A percentile compares a stretch with the other conserved stretches of the same genome.
Evolutionary conservation across 2,113 vertebrate genomes (phyloP).

Genomic region (Lutjanus erythropterus): DNA sequence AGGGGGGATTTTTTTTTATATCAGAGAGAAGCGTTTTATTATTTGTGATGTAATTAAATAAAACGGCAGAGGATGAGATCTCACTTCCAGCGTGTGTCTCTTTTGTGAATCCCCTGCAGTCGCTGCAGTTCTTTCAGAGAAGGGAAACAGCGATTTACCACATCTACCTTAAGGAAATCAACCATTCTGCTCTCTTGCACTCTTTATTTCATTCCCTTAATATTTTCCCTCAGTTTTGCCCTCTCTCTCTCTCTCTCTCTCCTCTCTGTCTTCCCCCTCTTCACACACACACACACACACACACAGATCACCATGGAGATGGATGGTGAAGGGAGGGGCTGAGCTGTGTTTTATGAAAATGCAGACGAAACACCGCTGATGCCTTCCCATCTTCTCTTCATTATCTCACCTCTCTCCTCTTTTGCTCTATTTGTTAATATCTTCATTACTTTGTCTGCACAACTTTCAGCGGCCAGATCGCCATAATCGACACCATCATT

Average conservation of each 20-base stretch:
- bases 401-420: conserved; percentile 16
- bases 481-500: neutral
- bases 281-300: neutral
- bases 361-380: conserved; percentile 11
- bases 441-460: conserved; percentile 5
- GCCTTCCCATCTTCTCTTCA: conserved; percentile 14
- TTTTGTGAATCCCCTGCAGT: conserved; percentile 9
- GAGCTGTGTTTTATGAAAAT: conserved; percentile 33
- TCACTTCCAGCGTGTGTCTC: neutral
- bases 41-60: conserved; percentile 31
- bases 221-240: conserved; percentile 21
- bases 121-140: neutral
- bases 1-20: neutral
- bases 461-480: conserved; percentile 7
- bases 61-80: neutral
- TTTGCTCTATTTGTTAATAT: neutral
- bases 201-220: conserved; percentile 31
- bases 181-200: conserved; percentile 26
- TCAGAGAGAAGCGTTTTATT: conserved; percentile 7
- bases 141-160: conserved; percentile 19
- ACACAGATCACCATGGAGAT: conserved; percentile 65
- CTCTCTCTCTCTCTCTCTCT: neutral
- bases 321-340: conserved; percentile 24
- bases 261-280: neutral
- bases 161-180: conserved; percentile 25